These are phyloP conservation scores for Melanitta fusca DNA, from an alignment of 2,797 vertebrate species.

Conservation along the genomic window DNA sequence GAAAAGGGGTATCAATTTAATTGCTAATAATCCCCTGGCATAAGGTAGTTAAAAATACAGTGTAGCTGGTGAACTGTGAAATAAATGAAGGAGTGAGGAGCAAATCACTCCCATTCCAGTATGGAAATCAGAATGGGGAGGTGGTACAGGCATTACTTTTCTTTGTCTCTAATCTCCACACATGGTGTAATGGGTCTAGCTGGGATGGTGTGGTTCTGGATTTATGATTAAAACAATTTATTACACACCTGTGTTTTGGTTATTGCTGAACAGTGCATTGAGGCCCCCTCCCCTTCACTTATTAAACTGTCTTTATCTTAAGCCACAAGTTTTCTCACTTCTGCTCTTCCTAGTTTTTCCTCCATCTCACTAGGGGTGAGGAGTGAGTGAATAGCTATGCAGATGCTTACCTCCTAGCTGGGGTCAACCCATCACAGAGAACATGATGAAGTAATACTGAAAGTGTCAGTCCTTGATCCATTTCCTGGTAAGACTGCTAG, in stretches of 20 bases:
- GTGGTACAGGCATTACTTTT: background rate
- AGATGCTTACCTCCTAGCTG: background rate
- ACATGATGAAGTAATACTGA: background rate
- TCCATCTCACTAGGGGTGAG: background rate
- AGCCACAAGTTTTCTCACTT: background rate
- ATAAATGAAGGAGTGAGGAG: background rate
- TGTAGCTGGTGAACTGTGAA: conserved; percentile 3
- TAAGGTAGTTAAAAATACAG: conserved; percentile 1
- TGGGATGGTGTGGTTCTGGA: background rate
- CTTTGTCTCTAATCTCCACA: background rate
- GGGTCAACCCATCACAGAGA: background rate
- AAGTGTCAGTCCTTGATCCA: background rate
- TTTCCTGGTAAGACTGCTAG: background rate
- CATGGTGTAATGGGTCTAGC: background rate
- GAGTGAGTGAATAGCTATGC: background rate
- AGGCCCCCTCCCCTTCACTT: background rate
- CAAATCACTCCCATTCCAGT: background rate
- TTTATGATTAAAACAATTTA: background rate
- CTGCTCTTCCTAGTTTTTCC: background rate
- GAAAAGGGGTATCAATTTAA: conserved; percentile 5
- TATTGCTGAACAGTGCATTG: background rate
- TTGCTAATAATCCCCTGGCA: background rate
- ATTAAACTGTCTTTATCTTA: background rate
- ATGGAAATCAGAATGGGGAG: background rate
- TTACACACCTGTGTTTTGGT: background rate